Base-by-base conservation (phyloP, 2,797 vertebrate genomes). In the Schizopygopsis pylzovi region DNA sequence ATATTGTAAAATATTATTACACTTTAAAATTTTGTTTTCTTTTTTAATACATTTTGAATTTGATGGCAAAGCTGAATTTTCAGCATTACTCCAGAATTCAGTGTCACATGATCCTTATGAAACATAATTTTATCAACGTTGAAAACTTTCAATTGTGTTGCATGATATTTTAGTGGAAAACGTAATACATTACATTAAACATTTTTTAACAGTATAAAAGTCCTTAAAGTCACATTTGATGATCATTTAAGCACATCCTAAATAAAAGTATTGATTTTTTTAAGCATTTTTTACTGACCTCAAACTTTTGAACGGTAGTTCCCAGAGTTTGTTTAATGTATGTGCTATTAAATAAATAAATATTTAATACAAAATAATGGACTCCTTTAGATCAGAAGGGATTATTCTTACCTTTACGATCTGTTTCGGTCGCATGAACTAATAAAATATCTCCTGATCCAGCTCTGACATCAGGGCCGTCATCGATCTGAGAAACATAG, bases 361-460 rank as follows among this genome's bases (percentile, higher is more conserved):
- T 28, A 56, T 70, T 67, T 4, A 54, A 41, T 28, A 52, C 33
- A 52, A 47, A 33, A 61, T 10, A 75, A n/a, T 12, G 18, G 52
- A 71, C 67, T 39, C 16, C 22, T 33, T 56, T 1, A 28, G 20
- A 73, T 41, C 16, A 70, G 79, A 65, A 86, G 11, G 16, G 39
- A 85, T 76, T 56, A 71, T 68, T 54, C 54, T 75, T 94, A 99
- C 98, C 98, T 98, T 98, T 99, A 92, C 97, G 95, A 92, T 99
- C 98, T 0, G 98, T 99, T 93, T 99, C 97, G 0, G 98, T 99
- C n/a, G 98, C 98, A 0, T 99, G 98, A 89, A 99, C 98, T 91
- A 99, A 88, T 33, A 99, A 92, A 89, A 99, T 98, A 83, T 99
- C 97, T 63, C 97, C 97, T 0, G 98, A 99, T 82, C 98, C 98